Evolutionary conservation across 1,140 invertebrate species (phyloP).

Genomic region (Ceratosolen fusciceps): DNA sequence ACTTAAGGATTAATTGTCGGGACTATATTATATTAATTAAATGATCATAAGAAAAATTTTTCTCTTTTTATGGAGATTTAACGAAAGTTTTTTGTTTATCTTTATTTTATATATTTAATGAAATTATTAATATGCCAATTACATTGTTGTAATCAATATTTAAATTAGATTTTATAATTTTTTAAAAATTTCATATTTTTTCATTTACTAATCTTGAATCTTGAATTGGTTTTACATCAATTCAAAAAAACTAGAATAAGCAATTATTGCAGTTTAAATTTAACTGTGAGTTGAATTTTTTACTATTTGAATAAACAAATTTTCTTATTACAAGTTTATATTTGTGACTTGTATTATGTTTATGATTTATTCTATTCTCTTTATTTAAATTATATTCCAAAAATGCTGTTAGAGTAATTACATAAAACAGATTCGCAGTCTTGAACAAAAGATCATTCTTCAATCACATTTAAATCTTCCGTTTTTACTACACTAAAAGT

Average conservation of each 20-base stretch:
- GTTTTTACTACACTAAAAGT: background rate
- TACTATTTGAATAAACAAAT: slow-evolving; percentile 36
- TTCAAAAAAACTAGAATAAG: slow-evolving; percentile 22
- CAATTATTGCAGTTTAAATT: slow-evolving; percentile 23
- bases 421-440: slow-evolving; percentile 30
- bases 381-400: slow-evolving; percentile 16
- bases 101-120: slow-evolving; percentile 28
- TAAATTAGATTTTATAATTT: slow-evolving; percentile 36
- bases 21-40: slow-evolving; percentile 17
- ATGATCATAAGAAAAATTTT: slow-evolving; percentile 52
- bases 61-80: slow-evolving; percentile 25
- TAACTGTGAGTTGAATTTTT: slow-evolving; percentile 25
- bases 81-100: slow-evolving; percentile 11
- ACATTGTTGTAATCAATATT: slow-evolving; percentile 51
- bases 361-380: slow-evolving; percentile 28
- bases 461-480: background rate
- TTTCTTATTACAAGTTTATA: slow-evolving; percentile 28
- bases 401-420: background rate
- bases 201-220: slow-evolving; percentile 19
- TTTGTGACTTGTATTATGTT: slow-evolving; percentile 15
- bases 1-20: slow-evolving; percentile 54
- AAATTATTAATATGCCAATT: slow-evolving; percentile 54
- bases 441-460: slow-evolving; percentile 30
- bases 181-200: slow-evolving; percentile 19
- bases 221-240: background rate